Evolutionary conservation across 2,888 invertebrate species (phyloP).

Genomic region (Tetranychus truncatus): DNA sequence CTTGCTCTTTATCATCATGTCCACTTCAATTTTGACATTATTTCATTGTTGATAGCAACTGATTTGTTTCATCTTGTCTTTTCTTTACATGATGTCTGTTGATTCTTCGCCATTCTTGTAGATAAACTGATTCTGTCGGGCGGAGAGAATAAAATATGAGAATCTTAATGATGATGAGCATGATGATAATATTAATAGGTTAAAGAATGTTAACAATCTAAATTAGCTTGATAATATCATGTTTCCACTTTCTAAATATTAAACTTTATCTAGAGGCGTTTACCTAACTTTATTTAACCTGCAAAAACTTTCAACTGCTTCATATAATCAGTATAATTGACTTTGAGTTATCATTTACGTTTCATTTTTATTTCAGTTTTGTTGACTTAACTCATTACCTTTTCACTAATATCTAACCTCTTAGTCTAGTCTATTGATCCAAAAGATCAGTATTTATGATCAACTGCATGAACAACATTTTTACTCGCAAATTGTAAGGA

Average conservation of each 20-base stretch:
- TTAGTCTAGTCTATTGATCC: too few relatives aligned
- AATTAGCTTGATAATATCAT: not conserved
- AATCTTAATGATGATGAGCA: not conserved
- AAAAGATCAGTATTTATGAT: too few relatives aligned
- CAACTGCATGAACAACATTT: too few relatives aligned
- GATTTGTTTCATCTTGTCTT: not conserved
- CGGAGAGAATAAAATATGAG: not conserved
- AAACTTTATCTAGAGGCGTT: not conserved
- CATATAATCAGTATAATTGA: not conserved
- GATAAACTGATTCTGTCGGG: too few relatives aligned
- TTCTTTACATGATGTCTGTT: not conserved
- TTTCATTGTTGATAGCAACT: not conserved
- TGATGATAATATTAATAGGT: not conserved
- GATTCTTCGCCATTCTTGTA: not conserved
- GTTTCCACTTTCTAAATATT: not conserved
- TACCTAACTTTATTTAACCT: not conserved
- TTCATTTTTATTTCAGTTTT: too few relatives aligned
- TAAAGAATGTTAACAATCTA: not conserved
- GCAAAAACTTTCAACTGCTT: not conserved
- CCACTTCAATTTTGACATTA: slow-evolving; percentile 1
- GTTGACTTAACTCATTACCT: too few relatives aligned
- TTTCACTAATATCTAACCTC: too few relatives aligned
- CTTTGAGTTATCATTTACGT: not conserved
- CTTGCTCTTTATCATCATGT: not conserved
- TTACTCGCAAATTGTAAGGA: too few relatives aligned